Base-by-base conservation (phyloP, 1,140 invertebrate genomes). In the Periplaneta americana region DNA sequence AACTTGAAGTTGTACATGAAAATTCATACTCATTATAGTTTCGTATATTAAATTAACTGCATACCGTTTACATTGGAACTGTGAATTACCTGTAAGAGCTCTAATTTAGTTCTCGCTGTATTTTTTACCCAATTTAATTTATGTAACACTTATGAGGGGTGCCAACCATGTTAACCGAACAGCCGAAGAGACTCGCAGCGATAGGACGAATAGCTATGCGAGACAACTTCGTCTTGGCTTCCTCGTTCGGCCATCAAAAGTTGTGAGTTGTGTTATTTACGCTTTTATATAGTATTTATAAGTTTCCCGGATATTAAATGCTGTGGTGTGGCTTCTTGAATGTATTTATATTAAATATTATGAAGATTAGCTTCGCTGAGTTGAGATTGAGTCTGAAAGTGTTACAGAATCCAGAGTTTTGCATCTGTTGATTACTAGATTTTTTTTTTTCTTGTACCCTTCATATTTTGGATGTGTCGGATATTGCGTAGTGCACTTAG, bases 1-100 rank as follows among this genome's bases (percentile, higher is more conserved):
- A 85, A 84, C 84, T 85, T 81, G 84, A 85, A 86, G 85, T 83
- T 84, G 85, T 85, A 85, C 83, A 87, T 85, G 85, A 86, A 85
- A 85, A 86, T 86, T 87, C 87, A 85, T 87, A 87, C 86, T 86
- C 85, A 86, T 85, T 86, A 83, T 87, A 87, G 5, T 87, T 87
- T 87, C 9, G 17, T 34, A n/a, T 18, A 33, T 18, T 18, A 17
- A 8, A 35, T 18, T 34, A 76, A n/a, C 22, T 35, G 15, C 22
- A 32, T 18, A 22, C 32, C 22, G 11, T 18, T n/a, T n/a, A 35
- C 9, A 32, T 34, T 33, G 34, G 33, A 35, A 17, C 9, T n/a
- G 9, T 35, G 8, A 22, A 18, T 35, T 34, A n/a, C 33, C 1
- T 66, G 11, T 3, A n/a, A 28, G 0, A 22, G 5, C 75, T 10